Evolutionary conservation across 1,140 invertebrate genomes (phyloP).

Genomic region (Drosophila tsacasi): DNA sequence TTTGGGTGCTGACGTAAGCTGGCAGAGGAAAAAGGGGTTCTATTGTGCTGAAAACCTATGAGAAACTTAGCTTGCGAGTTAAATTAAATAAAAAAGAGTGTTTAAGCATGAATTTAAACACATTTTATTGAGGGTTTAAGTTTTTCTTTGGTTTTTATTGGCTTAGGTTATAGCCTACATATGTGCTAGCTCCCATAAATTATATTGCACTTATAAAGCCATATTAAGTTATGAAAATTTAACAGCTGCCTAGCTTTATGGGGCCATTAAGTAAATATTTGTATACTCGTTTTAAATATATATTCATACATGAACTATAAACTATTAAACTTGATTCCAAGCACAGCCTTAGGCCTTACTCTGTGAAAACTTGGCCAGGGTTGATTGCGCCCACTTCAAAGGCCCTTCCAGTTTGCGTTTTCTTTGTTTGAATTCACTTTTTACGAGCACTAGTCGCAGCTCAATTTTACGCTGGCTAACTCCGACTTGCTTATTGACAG

Average conservation of each 20-base stretch:
- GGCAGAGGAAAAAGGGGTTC: neutral
- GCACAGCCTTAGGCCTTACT: neutral
- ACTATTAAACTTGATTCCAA: slow-evolving; percentile 1
- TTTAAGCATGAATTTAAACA: neutral
- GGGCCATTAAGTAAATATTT: slow-evolving; percentile 6
- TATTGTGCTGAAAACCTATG: neutral
- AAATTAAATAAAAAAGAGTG: neutral
- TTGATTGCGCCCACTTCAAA: slow-evolving; percentile 17
- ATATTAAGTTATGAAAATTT: slow-evolving; percentile 1
- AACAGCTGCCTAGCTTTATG: slow-evolving; percentile 1
- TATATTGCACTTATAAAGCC: slow-evolving; percentile 1
- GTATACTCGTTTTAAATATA: neutral
- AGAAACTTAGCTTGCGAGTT: neutral
- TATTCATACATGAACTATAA: neutral
- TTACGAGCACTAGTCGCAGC: slow-evolving; percentile 7
- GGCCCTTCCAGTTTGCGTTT: slow-evolving; percentile 28
- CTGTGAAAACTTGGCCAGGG: slow-evolving; percentile 27
- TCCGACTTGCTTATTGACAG: slow-evolving; percentile 35
- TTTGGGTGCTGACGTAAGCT: slow-evolving; percentile 6
- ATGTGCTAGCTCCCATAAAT: neutral
- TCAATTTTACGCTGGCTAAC: slow-evolving; percentile 44
- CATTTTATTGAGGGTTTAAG: neutral
- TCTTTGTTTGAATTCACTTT: slow-evolving; percentile 41
- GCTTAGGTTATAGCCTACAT: neutral
- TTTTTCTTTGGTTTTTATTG: neutral